A percentile compares a stretch with the other conserved stretches of the same genome.
Conservation (phyloP, 2,888 invertebrate species). For the Rhagonycha fulva region DNA sequence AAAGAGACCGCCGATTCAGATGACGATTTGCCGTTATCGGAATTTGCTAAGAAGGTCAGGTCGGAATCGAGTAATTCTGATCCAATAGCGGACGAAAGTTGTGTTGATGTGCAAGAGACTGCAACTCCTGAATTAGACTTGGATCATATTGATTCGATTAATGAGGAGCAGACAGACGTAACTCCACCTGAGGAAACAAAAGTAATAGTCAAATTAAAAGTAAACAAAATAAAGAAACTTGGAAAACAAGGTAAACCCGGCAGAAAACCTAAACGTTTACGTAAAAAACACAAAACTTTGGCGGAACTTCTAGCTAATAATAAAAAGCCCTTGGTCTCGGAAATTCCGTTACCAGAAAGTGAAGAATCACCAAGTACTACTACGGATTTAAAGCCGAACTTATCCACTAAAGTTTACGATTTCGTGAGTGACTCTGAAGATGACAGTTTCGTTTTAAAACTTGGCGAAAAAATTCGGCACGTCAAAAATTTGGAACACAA, state of each 20-base stretch:
- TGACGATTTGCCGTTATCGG: constrained; percentile 15
- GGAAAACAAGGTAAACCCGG: neutral
- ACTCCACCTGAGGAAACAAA: neutral
- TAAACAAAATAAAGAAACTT: neutral
- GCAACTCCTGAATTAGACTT: neutral
- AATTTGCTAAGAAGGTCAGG: constrained; percentile 7
- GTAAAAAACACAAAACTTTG: neutral
- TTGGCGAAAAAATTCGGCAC: constrained; percentile 22
- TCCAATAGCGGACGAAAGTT: neutral
- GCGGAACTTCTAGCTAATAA: neutral
- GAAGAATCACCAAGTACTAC: neutral
- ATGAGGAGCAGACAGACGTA: neutral
- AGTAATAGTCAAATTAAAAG: neutral
- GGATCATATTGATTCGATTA: neutral
- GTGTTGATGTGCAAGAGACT: neutral
- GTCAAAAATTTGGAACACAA: constrained; percentile 29
- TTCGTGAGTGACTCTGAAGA: neutral
- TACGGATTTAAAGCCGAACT: neutral
- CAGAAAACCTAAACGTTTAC: neutral
- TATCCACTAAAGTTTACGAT: neutral
- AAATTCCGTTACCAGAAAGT: neutral
- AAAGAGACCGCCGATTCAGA: constrained; percentile 10
- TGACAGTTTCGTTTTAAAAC: constrained; percentile 6
- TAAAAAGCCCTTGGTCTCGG: neutral
- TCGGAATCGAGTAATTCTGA: neutral